These are phyloP conservation scores for Sipha maydis DNA, from an alignment of 2,888 invertebrate species.

Conservation along the genomic window DNA sequence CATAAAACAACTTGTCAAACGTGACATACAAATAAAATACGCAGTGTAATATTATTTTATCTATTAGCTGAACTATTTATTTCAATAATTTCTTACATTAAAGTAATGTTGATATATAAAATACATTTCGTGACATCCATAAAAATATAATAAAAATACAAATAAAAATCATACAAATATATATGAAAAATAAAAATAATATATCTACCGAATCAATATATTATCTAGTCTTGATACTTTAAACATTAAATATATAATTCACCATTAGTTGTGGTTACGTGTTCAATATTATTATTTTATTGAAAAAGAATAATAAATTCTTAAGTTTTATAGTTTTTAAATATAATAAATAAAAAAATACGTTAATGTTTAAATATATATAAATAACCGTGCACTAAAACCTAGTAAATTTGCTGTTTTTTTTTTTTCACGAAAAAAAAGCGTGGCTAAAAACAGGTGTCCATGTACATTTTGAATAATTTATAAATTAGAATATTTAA, in stretches of 20 bases:
- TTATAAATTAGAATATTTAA: neutral
- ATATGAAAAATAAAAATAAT: neutral
- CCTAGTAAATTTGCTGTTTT: neutral
- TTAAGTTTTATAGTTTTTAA: neutral
- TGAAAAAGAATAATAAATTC: neutral
- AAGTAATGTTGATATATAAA: neutral
- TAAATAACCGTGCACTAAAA: neutral
- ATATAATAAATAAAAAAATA: neutral
- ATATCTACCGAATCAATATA: neutral
- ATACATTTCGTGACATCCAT: neutral
- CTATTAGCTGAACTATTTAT: neutral
- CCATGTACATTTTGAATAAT: neutral
- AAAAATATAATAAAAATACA: neutral
- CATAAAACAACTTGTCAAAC: neutral
- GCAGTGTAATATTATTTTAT: neutral
- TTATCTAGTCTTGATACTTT: neutral
- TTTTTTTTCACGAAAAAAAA: neutral
- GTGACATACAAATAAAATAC: neutral
- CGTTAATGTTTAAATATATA: neutral
- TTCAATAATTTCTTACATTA: neutral
- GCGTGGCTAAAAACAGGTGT: neutral
- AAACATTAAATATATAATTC: neutral
- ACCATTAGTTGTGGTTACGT: neutral
- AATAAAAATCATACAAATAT: neutral
- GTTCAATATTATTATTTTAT: neutral